phyloP scores from a whole-genome alignment of 2,797 vertebrate species.

The Pitangus sulphuratus region DNA sequence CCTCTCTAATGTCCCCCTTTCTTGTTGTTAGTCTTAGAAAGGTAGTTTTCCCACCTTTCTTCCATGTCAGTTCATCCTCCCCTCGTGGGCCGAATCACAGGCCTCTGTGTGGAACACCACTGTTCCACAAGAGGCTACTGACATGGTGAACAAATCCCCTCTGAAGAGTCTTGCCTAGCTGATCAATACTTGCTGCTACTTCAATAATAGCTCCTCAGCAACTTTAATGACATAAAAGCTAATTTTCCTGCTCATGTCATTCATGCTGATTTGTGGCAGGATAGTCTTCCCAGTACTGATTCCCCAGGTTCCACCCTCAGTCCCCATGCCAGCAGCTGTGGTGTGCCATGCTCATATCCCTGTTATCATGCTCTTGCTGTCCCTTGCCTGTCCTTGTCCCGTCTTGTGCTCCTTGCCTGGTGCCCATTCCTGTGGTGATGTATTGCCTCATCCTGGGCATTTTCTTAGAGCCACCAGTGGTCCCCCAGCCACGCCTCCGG shows the following conservation, averaged over 20 bases:
- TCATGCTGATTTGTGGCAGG: background rate
- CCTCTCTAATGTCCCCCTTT: background rate
- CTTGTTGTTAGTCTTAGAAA: background rate
- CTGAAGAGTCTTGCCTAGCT: background rate
- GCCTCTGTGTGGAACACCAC: background rate
- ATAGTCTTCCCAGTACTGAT: background rate
- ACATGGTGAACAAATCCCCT: background rate
- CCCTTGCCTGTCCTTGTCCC: background rate
- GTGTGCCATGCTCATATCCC: background rate
- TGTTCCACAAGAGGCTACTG: background rate
- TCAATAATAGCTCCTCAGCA: background rate
- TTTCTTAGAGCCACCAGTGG: background rate
- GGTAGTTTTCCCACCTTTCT: background rate
- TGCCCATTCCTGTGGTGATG: rapidly evolving
- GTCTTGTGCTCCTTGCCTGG: background rate
- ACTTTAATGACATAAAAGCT: background rate
- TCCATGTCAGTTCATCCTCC: background rate
- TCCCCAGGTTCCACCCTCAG: background rate
- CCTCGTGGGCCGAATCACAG: background rate
- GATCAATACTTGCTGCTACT: background rate
- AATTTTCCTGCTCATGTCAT: background rate
- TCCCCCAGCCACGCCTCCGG: rapidly evolving
- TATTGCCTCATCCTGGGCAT: background rate
- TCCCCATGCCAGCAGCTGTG: background rate
- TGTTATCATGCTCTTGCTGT: rapidly evolving